Evolutionary conservation across 1,140 invertebrate genomes (phyloP).

Genomic region (Caenorhabditis inopinata): DNA sequence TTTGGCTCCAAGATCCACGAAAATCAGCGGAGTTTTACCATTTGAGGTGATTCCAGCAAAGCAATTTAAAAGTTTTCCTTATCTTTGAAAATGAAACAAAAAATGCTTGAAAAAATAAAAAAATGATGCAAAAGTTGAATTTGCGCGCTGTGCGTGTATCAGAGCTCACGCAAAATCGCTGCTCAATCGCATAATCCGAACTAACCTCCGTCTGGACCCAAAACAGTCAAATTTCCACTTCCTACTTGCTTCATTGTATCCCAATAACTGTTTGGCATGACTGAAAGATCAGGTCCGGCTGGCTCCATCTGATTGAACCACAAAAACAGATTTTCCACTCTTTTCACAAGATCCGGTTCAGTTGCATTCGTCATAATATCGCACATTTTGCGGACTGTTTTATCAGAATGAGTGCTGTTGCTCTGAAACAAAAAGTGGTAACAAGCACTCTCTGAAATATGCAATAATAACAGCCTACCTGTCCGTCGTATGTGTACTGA

Average conservation of each 20-base stretch:
- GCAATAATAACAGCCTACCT: conserved; percentile 26
- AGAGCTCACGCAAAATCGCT: no score
- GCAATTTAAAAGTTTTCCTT: no score
- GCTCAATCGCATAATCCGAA: no score
- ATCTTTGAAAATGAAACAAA: no score
- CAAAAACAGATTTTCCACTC: conserved; percentile 23
- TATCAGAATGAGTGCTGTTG: conserved; percentile 29
- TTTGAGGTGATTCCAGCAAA: no score
- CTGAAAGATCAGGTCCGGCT: not conserved
- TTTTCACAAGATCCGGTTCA: not conserved
- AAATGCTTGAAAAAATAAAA: no score
- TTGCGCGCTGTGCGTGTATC: no score
- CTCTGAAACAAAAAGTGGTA: no score
- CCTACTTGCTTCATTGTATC: conserved; percentile 19
- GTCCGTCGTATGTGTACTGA: conserved; percentile 51
- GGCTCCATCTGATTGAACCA: conserved; percentile 36
- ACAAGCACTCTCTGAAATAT: no score
- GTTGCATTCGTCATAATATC: conserved; percentile 32
- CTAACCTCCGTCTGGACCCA: conserved; percentile 21
- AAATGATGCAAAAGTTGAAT: no score
- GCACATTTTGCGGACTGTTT: conserved; percentile 27
- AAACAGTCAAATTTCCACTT: conserved; percentile 11
- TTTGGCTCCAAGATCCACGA: no score
- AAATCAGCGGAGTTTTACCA: no score
- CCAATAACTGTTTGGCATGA: conserved; percentile 42